Evolutionary conservation across 2,113 vertebrate genomes (phyloP).

Genomic region (Suricata suricatta): DNA sequence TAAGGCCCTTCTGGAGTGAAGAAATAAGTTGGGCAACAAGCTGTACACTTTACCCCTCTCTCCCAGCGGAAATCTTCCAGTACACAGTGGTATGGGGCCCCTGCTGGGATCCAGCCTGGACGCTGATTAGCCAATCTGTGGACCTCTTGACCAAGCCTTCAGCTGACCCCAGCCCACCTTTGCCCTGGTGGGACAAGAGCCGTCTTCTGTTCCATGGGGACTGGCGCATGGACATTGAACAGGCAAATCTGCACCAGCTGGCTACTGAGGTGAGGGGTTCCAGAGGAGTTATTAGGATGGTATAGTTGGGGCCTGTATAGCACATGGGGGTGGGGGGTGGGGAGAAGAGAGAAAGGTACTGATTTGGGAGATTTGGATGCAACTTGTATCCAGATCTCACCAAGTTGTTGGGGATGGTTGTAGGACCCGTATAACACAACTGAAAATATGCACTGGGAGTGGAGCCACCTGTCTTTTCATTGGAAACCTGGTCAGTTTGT

Average conservation of each 20-base stretch:
- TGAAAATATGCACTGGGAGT: conserved; percentile 99
- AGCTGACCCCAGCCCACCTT: conserved; percentile 91
- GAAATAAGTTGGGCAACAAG: neutral
- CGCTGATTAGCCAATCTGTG: conserved; percentile 94
- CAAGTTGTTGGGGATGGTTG: neutral
- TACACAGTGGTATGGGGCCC: conserved; percentile 99
- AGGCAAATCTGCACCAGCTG: conserved; percentile 97
- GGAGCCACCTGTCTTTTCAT: conserved; percentile 93
- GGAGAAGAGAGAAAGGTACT: neutral
- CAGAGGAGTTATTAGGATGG: neutral
- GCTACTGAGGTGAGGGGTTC: conserved; percentile 93
- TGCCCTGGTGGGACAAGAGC: conserved; percentile 99
- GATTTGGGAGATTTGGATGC: neutral
- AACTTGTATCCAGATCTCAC: neutral
- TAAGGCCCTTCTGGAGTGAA: neutral
- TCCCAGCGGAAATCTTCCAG: conserved; percentile 93
- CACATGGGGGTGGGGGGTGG: neutral
- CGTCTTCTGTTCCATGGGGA: conserved; percentile 93
- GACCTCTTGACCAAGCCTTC: conserved; percentile 97
- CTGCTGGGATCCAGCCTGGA: conserved; percentile 99
- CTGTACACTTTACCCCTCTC: neutral
- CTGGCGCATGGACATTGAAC: conserved; percentile 97
- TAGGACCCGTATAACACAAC: conserved; percentile 99
- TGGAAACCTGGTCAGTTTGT: conserved; percentile 96
- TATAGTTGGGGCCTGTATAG: neutral